Base-by-base conservation (phyloP, 2,113 vertebrate species). In the Tupaia chinensis region DNA sequence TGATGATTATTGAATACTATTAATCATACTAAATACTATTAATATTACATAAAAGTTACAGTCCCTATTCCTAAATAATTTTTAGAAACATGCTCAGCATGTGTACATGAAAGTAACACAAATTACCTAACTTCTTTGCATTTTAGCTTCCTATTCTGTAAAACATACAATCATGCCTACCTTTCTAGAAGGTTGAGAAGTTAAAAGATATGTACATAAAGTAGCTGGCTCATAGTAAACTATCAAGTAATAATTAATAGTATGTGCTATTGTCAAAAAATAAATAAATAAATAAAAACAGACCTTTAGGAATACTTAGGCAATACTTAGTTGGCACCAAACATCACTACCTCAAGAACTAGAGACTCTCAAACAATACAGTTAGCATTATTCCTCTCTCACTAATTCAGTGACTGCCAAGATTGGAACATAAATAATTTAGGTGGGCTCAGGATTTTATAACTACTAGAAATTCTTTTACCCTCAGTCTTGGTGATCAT, bases 41-140 rank as follows among this genome's bases (percentile, higher is more conserved):
- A 95, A 91, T 77, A 91, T 32, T 80, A 80, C 58, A 78, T 97
- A 84, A 81, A 96, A 94, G n/a, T 69, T 95, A 94, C 0, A 90
- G 25, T 92, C n/a, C 29, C n/a, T 92, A 0, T 84, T 95, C 60
- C 90, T 77, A 81, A 63, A 72, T 44, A 92, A 29, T 69, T 95
- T 95, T 95, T n/a, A 78, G 68, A 87, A 95, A 63, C 61, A 68
- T 88, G 13, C 80, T 87, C 10, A 78, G 20, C 25, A 68, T 66
- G 1, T 27, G 60, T 61, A 27, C n/a, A 93, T 86, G 27, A 80
- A 92, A 96, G 66, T 83, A 87, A 78, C 23, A 91, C n/a, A 81
- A 92, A 90, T 78, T 68, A 61, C 25, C 68, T 90, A 82, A 88
- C 14, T 54, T 89, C 44, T 90, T 69, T 85, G 12, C 87, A 27